A percentile compares a stretch with the other conserved stretches of the same genome.
Evolutionary conservation across 2,888 invertebrate genomes (phyloP).

Genomic region (Sturmia bella): DNA sequence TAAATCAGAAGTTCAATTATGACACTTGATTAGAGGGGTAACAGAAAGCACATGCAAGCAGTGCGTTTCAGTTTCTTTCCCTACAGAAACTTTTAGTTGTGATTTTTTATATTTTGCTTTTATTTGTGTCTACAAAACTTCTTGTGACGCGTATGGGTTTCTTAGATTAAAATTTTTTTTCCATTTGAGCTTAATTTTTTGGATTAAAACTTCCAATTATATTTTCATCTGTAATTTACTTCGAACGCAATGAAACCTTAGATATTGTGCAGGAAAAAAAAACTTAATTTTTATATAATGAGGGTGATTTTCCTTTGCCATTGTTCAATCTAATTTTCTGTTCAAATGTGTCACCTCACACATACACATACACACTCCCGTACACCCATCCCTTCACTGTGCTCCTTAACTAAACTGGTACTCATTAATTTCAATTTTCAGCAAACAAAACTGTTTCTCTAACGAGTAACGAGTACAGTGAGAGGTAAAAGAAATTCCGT

Average conservation of each 20-base stretch:
- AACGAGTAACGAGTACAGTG: conserved; percentile 40
- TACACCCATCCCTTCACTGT: neutral
- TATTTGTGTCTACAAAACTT: neutral
- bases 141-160: conserved; percentile 4
- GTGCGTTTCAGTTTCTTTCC: neutral
- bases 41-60: neutral
- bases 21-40: too few relatives aligned
- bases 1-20: too few relatives aligned
- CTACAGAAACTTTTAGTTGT: too few relatives aligned
- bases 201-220: conserved; percentile 62
- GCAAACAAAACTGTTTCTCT: conserved; percentile 10
- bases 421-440: conserved; percentile 68
- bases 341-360: conserved; percentile 62
- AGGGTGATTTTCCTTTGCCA: conserved; percentile 42
- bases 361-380: conserved; percentile 21
- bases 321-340: conserved; percentile 49
- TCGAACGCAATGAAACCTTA: conserved; percentile 65
- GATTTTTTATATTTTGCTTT: neutral
- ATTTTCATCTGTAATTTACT: conserved; percentile 50
- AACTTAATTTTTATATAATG: conserved; percentile 65
- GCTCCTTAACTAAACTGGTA: conserved; percentile 55
- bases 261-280: conserved; percentile 48
- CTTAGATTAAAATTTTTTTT: conserved; percentile 26
- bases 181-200: conserved; percentile 35
- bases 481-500: neutral